A percentile compares a stretch with the other conserved stretches of the same genome.
Evolutionary conservation across 2,113 vertebrate genomes (phyloP).

Genomic region (Agapornis roseicollis): DNA sequence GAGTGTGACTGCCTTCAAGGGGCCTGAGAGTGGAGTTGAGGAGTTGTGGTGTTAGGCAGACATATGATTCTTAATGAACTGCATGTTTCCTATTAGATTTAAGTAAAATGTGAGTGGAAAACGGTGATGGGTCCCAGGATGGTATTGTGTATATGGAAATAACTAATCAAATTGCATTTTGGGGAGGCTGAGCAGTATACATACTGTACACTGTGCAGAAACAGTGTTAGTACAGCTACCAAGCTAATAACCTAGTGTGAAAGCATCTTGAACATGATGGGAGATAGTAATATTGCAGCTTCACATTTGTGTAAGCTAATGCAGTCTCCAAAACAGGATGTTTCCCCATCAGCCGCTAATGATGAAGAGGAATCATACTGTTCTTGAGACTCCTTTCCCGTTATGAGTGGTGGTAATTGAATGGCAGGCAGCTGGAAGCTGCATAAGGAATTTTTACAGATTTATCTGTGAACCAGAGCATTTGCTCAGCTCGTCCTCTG

Average conservation of each 20-base stretch:
- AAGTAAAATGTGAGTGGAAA: background rate
- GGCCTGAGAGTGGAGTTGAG: background rate
- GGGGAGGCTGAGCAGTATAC: background rate
- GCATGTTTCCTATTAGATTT: background rate
- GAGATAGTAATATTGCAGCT: background rate
- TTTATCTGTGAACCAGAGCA: background rate
- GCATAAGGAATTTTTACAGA: background rate
- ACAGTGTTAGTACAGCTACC: background rate
- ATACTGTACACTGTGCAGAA: background rate
- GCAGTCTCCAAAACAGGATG: background rate
- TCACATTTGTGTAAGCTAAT: background rate
- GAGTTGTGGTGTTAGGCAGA: background rate
- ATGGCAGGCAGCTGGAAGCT: background rate
- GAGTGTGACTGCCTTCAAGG: background rate
- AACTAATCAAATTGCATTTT: background rate
- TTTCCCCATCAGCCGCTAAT: background rate
- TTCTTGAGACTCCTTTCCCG: background rate
- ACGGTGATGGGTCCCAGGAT: background rate
- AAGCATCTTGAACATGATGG: background rate
- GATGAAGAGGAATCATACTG: background rate
- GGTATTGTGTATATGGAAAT: background rate
- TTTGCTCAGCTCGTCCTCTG: background rate
- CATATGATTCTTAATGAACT: rapidly evolving
- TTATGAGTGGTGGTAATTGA: background rate
- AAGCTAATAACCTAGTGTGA: slow-evolving; percentile 10